phyloP scores from a whole-genome alignment of 1,140 invertebrate genomes.

The Drosophila melanogaster region DNA sequence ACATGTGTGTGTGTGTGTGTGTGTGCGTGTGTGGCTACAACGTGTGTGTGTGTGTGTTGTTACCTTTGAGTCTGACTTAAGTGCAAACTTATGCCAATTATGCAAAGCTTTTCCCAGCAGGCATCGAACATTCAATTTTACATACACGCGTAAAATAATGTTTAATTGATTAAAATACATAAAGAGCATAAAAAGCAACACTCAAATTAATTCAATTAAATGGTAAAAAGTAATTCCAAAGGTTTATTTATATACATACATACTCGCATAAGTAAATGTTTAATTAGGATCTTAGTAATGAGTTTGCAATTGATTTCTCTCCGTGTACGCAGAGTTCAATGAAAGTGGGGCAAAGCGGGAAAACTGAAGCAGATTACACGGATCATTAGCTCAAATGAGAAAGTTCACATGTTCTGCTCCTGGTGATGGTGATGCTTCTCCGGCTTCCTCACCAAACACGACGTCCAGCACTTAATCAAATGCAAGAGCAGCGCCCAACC shows the following conservation, averaged over 20 bases:
- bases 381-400: constrained; percentile 81
- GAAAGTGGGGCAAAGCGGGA: constrained; percentile 1
- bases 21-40: constrained; percentile 6
- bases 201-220: neutral
- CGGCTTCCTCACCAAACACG: constrained; percentile 43
- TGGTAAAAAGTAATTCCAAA: too few species aligned
- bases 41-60: constrained; percentile 18
- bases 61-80: constrained; percentile 69
- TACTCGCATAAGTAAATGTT: too few species aligned
- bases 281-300: too few species aligned
- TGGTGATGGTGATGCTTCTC: neutral
- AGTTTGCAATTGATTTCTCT: neutral
- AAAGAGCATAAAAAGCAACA: neutral
- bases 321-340: constrained; percentile 10
- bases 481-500: constrained; percentile 48
- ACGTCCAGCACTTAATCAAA: constrained; percentile 80
- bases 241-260: too few species aligned
- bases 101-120: constrained; percentile 61
- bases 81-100: constrained; percentile 82
- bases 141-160: neutral
- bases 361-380: constrained; percentile 73
- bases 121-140: constrained; percentile 31
- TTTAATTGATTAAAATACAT: too few species aligned
- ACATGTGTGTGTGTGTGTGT: neutral
- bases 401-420: constrained; percentile 69